phyloP scores from a whole-genome alignment of 2,797 vertebrate genomes.

The Tiaroga cobitis region DNA sequence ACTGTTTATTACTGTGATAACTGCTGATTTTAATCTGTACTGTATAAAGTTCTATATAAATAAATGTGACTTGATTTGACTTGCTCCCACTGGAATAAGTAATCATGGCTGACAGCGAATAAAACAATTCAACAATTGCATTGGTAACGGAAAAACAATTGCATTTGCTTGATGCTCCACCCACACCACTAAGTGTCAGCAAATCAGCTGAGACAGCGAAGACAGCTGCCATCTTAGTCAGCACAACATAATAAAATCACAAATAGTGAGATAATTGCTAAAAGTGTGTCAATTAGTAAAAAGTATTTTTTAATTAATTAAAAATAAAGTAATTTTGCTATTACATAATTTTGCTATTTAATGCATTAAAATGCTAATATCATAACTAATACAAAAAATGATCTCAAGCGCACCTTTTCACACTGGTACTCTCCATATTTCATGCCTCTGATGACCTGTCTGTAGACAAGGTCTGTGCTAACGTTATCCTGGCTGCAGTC shows the following conservation, averaged over 20 bases:
- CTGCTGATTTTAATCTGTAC: neutral
- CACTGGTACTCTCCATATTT: constrained; percentile 89
- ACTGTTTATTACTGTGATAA: neutral
- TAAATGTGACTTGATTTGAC: neutral
- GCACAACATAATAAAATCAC: neutral
- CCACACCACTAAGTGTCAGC: neutral
- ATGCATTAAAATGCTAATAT: neutral
- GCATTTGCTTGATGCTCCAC: neutral
- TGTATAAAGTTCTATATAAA: neutral
- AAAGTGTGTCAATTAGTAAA: no score
- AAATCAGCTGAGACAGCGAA: neutral
- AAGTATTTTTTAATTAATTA: no score
- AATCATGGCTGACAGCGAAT: neutral
- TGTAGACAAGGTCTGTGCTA: constrained; percentile 93
- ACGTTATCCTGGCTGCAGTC: constrained; percentile 82
- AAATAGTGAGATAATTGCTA: neutral
- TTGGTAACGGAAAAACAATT: neutral
- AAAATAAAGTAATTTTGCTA: no score
- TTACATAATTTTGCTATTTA: neutral
- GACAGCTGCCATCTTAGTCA: no score
- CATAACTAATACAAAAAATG: neutral
- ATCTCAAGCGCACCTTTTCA: constrained; percentile 79
- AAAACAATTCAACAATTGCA: neutral
- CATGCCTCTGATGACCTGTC: constrained; percentile 88
- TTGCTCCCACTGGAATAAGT: neutral